phyloP scores from a whole-genome alignment of 2,113 vertebrate species.

The Cyprinodon tularosa region DNA sequence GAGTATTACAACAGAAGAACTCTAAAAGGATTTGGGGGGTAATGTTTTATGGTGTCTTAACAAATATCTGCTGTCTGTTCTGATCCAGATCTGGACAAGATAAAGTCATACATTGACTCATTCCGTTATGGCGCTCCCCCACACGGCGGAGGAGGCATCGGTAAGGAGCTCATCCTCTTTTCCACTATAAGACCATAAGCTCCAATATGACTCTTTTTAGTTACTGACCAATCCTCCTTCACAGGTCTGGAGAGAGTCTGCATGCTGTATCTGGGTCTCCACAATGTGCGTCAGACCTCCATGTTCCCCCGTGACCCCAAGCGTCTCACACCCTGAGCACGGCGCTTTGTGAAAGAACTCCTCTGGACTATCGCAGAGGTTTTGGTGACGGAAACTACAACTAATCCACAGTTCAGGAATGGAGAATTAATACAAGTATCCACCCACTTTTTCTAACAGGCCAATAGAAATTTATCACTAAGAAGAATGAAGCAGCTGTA shows the following conservation, averaged over 20 bases:
- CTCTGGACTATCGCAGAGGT: constrained; percentile 12
- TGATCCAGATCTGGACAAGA: constrained; percentile 94
- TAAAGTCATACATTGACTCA: constrained; percentile 96
- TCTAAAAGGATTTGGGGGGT: neutral
- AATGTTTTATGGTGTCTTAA: neutral
- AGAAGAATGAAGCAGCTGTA: constrained; percentile 30
- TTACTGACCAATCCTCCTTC: constrained; percentile 20
- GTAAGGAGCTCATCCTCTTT: constrained; percentile 70
- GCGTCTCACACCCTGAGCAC: constrained; percentile 90
- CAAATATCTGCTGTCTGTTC: neutral
- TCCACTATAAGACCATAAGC: neutral
- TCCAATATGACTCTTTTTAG: neutral
- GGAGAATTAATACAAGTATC: constrained; percentile 4
- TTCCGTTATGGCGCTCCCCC: constrained; percentile 97
- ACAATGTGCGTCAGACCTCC: constrained; percentile 96
- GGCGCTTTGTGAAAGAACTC: constrained; percentile 11
- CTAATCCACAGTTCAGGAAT: constrained; percentile 34
- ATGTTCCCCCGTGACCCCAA: constrained; percentile 99
- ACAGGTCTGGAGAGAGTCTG: constrained; percentile 96
- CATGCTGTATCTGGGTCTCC: constrained; percentile 96
- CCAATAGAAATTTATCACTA: constrained; percentile 43
- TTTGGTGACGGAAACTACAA: constrained; percentile 35
- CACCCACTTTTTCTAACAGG: constrained; percentile 45
- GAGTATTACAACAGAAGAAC: neutral
- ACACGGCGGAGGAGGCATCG: constrained; percentile 96